Evolutionary conservation across 1,140 invertebrate genomes (phyloP), one percentile per base, ranked within the genome.

Genomic region (Dolichoris vasculosae): DNA sequence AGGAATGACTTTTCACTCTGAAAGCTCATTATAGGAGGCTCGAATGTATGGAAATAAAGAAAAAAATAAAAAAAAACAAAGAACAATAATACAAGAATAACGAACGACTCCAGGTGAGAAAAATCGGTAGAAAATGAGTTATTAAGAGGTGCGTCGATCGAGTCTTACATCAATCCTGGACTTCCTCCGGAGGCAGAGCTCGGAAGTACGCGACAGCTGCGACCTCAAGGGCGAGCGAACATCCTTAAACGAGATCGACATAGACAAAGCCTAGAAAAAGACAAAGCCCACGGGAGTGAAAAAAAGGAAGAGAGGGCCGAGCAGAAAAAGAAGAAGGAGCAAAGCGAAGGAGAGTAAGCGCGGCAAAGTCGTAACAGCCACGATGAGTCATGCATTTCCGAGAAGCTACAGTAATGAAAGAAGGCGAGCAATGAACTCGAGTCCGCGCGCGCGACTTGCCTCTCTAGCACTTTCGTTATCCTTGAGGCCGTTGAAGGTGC

Each of bases 371-470:
- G 40, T 55, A 80, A 80, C 20, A 43, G 38, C 38, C 38, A 9
- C 73, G 83, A 84, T 84, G 83, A 84, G 75, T 84, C 83, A 78
- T 78, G 75, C 38, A 63, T 85, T 85, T 85, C 83, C 77, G 43
- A 85, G 83, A 85, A 84, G 76, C 75, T 84, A 84, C 83, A 64
- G 83, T 84, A 84, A 84, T 84, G 83, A 84, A 79, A 78, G 64
- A 71, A 73, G 48, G 67, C 83, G 83, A 85, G 83, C 83, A 80
- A 85, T 85, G 83, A 85, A 85, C 83, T 73, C 77, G 23, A 6
- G 51, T 63, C n/a, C n/a, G 43, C 32, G 51, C 76, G 64, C 78
- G 55, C 55, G 59, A 79, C 13, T 81, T 48, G 83, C 75, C 40
- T 48, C 76, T 51, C 75, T 51, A 51, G 83, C 75, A 78, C 76